These are phyloP conservation scores for Lasioglossum lativentre DNA, from an alignment of 2,888 invertebrate genomes.

Conservation along the genomic window DNA sequence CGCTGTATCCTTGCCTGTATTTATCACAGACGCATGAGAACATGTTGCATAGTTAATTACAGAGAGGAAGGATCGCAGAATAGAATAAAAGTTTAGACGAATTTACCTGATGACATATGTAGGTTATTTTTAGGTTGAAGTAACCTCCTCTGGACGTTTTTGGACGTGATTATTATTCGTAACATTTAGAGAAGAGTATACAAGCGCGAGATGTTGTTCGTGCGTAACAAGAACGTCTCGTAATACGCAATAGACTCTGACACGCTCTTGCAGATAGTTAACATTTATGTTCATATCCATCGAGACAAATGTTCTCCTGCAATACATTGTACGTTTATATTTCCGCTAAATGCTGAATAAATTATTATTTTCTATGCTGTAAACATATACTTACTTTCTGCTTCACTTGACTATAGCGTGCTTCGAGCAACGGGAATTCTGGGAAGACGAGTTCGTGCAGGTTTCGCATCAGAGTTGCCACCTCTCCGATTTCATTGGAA, in stretches of 20 bases:
- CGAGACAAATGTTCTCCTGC: constrained; percentile 48
- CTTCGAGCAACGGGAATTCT: background rate
- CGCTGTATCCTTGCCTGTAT: constrained; percentile 35
- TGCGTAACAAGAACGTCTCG: constrained; percentile 19
- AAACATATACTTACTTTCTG: constrained; percentile 33
- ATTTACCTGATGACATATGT: constrained; percentile 31
- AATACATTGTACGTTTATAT: constrained; percentile 77
- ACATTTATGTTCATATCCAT: constrained; percentile 48
- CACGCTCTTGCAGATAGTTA: constrained; percentile 39
- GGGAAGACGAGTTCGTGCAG: background rate
- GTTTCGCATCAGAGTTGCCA: too few species aligned
- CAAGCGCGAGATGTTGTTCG: constrained; percentile 3
- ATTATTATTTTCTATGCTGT: constrained; percentile 83
- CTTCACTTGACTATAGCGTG: constrained; percentile 37
- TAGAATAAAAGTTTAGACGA: constrained; percentile 29
- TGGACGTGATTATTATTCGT: constrained; percentile 52
- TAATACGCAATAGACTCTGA: constrained; percentile 40
- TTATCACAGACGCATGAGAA: constrained; percentile 23
- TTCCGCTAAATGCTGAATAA: constrained; percentile 81
- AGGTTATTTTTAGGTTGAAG: background rate
- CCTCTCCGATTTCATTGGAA: too few species aligned
- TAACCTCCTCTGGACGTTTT: constrained; percentile 32
- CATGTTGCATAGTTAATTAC: constrained; percentile 36
- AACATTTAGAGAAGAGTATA: constrained; percentile 40
- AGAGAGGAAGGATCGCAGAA: constrained; percentile 29